These are phyloP conservation scores for Laticauda laticaudata DNA, from an alignment of 2,113 vertebrate genomes.

Conservation along the genomic window DNA sequence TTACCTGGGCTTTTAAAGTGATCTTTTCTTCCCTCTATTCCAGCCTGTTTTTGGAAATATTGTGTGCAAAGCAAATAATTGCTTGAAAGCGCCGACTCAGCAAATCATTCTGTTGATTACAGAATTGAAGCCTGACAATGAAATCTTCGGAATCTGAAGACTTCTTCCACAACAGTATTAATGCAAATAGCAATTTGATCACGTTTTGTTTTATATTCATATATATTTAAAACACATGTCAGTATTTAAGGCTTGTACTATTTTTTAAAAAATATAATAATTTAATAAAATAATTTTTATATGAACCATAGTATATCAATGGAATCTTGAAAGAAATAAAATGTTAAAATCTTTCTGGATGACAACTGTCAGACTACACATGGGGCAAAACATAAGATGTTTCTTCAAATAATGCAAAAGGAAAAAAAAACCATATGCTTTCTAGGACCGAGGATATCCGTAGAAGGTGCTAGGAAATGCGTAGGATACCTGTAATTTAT, in stretches of 20 bases:
- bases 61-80: slow-evolving; percentile 29
- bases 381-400: neutral
- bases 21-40: neutral
- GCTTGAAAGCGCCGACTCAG: neutral
- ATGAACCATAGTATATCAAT: neutral
- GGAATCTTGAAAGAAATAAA: neutral
- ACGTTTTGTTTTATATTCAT: neutral
- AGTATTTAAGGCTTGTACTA: slow-evolving; percentile 17
- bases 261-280: neutral
- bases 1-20: neutral
- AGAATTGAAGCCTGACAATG: slow-evolving; percentile 13
- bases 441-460: neutral
- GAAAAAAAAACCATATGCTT: neutral
- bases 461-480: neutral
- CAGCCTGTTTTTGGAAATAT: slow-evolving; percentile 53
- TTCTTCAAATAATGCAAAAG: neutral
- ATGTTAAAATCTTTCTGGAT: neutral
- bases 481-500: neutral
- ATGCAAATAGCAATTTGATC: neutral
- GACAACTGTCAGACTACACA: neutral
- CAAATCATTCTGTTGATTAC: neutral
- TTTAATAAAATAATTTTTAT: slow-evolving; percentile 20
- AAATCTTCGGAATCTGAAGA: slow-evolving; percentile 14
- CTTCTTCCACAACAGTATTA: neutral
- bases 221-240: slow-evolving; percentile 17